Percentiles rank a stretch among this genome's conserved stretches.
These are phyloP conservation scores for Chrysolina haemoptera DNA, from an alignment of 2,888 invertebrate species.

Conservation along the genomic window DNA sequence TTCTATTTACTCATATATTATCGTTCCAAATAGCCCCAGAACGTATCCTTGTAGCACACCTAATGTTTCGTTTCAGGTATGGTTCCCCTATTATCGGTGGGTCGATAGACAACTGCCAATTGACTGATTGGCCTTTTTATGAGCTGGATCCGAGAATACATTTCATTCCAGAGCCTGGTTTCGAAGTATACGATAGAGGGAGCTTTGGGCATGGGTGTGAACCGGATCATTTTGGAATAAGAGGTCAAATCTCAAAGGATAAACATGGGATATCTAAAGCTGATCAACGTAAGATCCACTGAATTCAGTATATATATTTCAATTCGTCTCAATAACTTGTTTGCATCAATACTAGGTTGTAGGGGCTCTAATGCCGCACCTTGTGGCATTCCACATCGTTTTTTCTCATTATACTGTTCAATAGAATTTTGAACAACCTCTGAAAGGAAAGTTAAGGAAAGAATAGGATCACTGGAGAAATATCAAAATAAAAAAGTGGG, in stretches of 20 bases:
- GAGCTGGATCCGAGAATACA: constrained; percentile 76
- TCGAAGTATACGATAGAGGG: constrained; percentile 85
- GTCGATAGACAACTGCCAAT: constrained; percentile 81
- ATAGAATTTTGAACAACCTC: no score
- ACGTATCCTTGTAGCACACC: not conserved
- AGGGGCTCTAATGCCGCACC: no score
- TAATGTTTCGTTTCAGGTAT: constrained; percentile 71
- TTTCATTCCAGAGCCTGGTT: constrained; percentile 76
- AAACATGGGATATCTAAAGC: constrained; percentile 56
- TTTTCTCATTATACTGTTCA: no score
- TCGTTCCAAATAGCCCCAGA: not conserved
- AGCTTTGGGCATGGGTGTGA: constrained; percentile 89
- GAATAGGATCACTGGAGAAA: not conserved
- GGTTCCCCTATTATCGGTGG: constrained; percentile 78
- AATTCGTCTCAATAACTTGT: no score
- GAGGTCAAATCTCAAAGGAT: constrained; percentile 56
- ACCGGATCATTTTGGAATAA: constrained; percentile 73
- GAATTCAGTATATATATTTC: not conserved
- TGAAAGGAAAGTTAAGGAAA: no score
- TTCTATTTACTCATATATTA: not conserved
- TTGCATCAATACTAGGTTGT: no score
- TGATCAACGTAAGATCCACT: constrained; percentile 61
- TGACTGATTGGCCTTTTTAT: constrained; percentile 81
- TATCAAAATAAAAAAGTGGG: not conserved
- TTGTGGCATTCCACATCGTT: no score